Evolutionary conservation across 2,888 invertebrate species (phyloP).

Genomic region (Mechanitis mazaeus): DNA sequence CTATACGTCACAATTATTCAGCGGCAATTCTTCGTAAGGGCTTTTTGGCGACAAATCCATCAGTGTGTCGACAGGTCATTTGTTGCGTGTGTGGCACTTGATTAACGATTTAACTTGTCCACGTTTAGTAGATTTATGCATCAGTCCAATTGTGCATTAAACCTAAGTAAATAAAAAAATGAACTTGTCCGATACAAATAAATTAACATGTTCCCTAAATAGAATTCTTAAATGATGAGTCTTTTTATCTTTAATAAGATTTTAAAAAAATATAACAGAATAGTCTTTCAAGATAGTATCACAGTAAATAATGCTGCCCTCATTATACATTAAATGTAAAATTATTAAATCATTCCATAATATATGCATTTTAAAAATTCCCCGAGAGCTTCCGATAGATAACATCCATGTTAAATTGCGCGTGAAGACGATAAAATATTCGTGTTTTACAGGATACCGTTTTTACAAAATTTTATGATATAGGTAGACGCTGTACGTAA

Average conservation of each 20-base stretch:
- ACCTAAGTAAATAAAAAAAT: constrained; percentile 44
- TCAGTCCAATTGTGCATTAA: constrained; percentile 48
- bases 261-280: too few species aligned
- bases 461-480: constrained; percentile 37
- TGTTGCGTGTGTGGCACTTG: constrained; percentile 72
- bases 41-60: constrained; percentile 71
- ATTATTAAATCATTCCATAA: constrained; percentile 31
- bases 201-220: neutral
- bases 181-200: constrained; percentile 8
- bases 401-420: constrained; percentile 51
- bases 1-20: constrained; percentile 23
- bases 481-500: constrained; percentile 32
- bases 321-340: too few species aligned
- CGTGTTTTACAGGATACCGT: constrained; percentile 28
- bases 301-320: too few species aligned
- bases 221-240: too few species aligned
- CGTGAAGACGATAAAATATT: constrained; percentile 42
- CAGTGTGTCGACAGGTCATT: constrained; percentile 72
- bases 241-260: too few species aligned
- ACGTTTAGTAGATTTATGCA: constrained; percentile 67
- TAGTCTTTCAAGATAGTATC: too few species aligned
- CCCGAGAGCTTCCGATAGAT: constrained; percentile 38
- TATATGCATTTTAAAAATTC: constrained; percentile 41
- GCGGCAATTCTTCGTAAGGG: constrained; percentile 50
- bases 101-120: constrained; percentile 69